These are phyloP conservation scores for Muscidifurax raptorellus DNA, from an alignment of 1,140 invertebrate genomes.

Conservation along the genomic window DNA sequence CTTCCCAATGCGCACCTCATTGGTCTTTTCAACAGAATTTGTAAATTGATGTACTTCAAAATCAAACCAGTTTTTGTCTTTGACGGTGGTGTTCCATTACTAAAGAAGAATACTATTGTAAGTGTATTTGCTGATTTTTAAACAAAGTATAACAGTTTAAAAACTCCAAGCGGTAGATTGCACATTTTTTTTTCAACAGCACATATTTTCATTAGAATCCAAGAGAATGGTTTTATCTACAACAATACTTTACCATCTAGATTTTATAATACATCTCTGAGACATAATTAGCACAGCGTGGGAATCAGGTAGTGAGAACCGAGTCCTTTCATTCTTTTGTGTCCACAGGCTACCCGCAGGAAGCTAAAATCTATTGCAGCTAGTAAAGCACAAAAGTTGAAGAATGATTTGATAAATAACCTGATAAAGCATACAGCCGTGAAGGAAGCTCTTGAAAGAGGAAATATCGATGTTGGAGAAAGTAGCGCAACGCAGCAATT, in stretches of 20 bases:
- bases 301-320: slow-evolving; percentile 72
- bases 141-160: neutral
- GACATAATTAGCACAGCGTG: slow-evolving; percentile 68
- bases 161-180: neutral
- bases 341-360: slow-evolving; percentile 83
- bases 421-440: slow-evolving; percentile 77
- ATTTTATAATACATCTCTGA: slow-evolving; percentile 69
- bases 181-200: neutral
- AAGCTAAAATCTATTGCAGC: slow-evolving; percentile 84
- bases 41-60: slow-evolving; percentile 96
- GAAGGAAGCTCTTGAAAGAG: slow-evolving; percentile 69
- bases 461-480: slow-evolving; percentile 56
- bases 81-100: slow-evolving; percentile 93
- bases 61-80: slow-evolving; percentile 99
- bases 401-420: slow-evolving; percentile 83
- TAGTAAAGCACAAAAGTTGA: slow-evolving; percentile 83
- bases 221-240: slow-evolving; percentile 5
- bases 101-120: slow-evolving; percentile 96
- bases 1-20: slow-evolving; percentile 94
- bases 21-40: slow-evolving; percentile 94
- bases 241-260: slow-evolving; percentile 62
- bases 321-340: slow-evolving; percentile 68
- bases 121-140: slow-evolving; percentile 67
- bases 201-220: slow-evolving; percentile 12
- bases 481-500: slow-evolving; percentile 44